Base-by-base conservation (phyloP, 2,888 invertebrate genomes). In the Terebella lapidaria region DNA sequence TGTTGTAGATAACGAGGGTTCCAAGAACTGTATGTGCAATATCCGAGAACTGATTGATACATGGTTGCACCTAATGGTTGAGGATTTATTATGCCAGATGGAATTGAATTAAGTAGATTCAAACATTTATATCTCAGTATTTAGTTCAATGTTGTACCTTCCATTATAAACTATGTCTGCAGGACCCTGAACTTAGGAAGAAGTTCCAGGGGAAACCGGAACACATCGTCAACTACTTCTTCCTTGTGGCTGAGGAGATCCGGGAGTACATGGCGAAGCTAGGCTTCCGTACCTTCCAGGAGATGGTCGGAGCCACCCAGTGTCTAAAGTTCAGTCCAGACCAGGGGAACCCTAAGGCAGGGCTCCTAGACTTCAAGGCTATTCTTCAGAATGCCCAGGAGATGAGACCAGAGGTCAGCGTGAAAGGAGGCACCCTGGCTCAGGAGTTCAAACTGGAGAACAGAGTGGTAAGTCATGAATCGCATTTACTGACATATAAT, bases 201-300 rank as follows among this genome's bases (percentile, higher is more conserved):
- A 99, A 97, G 82, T 99, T 99, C 82, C 90, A 91, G 47, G 99
- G 99, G 47, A 92, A 94, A 76, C 96, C 99, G 0, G 97, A 99
- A 77, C 91, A 99, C 79, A 94, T 99, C 45, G 86, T 99, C 76
- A 99, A 99, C 83, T 99, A 92, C 79, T 86, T 99, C 76, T 97
- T 99, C 81, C 90, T 96, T 88, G 81, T 99, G 60, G 99, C 97
- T 29, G 99, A 99, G 82, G 99, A 99, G 86, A 91, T 92, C 15
- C 89, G 99, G 53, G 83, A 86, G 60, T 88, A 90, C 75, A 94
- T 99, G 92, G 92, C 96, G 1, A 87, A 87, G 57, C 83, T 99
- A 65, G 97, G 99, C 2, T 88, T 96, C 47, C 84, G 89, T 18
- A 87, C 86, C 66, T 90, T 93, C 85, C 91, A 92, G 79, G 94